Evolutionary conservation across 1,140 invertebrate species (phyloP).

Genomic region (Helicoverpa zea): DNA sequence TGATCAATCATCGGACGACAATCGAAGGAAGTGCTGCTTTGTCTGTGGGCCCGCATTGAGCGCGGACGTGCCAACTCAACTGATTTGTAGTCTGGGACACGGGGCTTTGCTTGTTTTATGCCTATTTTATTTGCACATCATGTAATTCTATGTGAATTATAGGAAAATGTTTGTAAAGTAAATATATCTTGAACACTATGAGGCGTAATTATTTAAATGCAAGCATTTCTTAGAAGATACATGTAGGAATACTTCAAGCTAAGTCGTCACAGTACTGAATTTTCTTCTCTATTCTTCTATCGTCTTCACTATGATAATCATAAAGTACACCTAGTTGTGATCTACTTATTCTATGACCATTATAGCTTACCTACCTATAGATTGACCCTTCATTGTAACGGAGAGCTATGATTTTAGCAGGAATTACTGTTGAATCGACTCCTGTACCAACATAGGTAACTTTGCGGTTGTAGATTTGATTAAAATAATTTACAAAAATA

Average conservation of each 20-base stretch:
- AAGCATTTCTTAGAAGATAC: too few relatives aligned
- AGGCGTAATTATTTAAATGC: too few relatives aligned
- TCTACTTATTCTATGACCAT: conserved; percentile 33
- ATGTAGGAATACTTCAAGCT: too few relatives aligned
- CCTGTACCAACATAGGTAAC: conserved; percentile 54
- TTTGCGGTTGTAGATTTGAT: neutral
- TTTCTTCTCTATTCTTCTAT: too few relatives aligned
- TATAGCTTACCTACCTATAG: conserved; percentile 64
- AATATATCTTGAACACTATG: too few relatives aligned
- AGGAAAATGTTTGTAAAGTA: too few relatives aligned
- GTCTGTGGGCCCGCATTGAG: conserved; percentile 71
- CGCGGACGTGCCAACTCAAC: conserved; percentile 67
- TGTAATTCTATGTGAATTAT: too few relatives aligned
- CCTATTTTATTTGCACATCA: conserved; percentile 18
- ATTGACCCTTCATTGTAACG: conserved; percentile 75
- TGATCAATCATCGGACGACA: conserved; percentile 82
- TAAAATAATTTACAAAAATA: neutral
- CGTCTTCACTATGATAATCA: neutral
- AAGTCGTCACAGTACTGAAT: too few relatives aligned
- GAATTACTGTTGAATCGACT: conserved; percentile 70
- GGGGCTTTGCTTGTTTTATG: neutral
- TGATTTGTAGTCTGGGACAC: conserved; percentile 17
- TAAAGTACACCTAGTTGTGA: neutral
- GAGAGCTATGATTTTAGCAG: conserved; percentile 73
- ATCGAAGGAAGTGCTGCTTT: conserved; percentile 76